phyloP scores from a whole-genome alignment of 2,797 vertebrate genomes.

The Ctenochaetus hawaiiensis region DNA sequence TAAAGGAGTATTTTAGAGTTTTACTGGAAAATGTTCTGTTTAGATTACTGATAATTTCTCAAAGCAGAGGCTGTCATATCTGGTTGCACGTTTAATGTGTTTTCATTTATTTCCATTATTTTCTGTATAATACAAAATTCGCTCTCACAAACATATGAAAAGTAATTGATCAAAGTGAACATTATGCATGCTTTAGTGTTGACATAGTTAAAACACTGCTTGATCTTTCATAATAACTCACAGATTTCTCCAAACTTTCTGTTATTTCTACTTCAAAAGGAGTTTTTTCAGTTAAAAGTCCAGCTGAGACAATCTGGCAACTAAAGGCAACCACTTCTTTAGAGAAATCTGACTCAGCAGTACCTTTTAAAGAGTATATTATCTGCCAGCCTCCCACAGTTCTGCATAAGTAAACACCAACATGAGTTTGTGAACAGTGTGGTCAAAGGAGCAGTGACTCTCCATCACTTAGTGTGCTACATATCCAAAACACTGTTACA shows the following conservation, averaged over 20 bases:
- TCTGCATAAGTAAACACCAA: slow-evolving; percentile 63
- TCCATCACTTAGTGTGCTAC: slow-evolving; percentile 61
- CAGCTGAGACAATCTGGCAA: slow-evolving; percentile 35
- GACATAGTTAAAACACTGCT: neutral
- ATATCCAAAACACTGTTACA: slow-evolving; percentile 66
- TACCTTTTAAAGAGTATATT: slow-evolving; percentile 51
- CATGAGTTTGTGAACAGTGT: slow-evolving; percentile 58
- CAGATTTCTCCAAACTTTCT: slow-evolving; percentile 9
- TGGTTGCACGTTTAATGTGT: neutral
- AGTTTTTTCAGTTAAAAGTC: slow-evolving; percentile 33
- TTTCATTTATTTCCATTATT: neutral
- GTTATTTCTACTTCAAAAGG: slow-evolving; percentile 10
- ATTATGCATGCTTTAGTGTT: neutral
- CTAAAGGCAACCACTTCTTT: slow-evolving; percentile 40
- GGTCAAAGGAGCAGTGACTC: slow-evolving; percentile 65
- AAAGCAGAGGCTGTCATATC: neutral
- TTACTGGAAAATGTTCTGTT: neutral
- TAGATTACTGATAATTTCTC: neutral
- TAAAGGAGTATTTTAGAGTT: neutral
- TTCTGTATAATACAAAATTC: neutral
- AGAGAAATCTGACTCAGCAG: slow-evolving; percentile 64
- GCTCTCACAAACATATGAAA: neutral
- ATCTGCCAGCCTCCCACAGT: slow-evolving; percentile 66
- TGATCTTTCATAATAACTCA: neutral
- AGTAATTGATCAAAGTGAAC: neutral